Evolutionary conservation across 2,113 vertebrate genomes (phyloP).

Genomic region (Uropsilus gracilis): DNA sequence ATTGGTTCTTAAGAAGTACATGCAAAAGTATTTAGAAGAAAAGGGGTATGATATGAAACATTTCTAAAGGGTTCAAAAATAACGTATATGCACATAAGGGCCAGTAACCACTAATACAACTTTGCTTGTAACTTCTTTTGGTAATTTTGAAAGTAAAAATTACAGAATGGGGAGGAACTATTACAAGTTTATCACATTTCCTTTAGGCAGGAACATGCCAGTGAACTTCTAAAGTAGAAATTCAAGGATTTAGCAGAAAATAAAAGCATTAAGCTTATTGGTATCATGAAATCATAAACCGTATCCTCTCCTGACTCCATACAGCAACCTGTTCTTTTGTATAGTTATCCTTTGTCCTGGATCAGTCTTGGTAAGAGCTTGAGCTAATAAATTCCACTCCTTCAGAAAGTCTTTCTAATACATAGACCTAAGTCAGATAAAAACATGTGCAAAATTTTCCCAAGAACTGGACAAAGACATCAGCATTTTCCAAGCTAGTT

Average conservation of each 20-base stretch:
- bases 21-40: background rate
- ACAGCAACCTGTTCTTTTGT: slow-evolving; percentile 27
- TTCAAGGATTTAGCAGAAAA: slow-evolving; percentile 59
- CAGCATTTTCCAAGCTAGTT: slow-evolving; percentile 54
- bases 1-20: background rate
- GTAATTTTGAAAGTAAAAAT: background rate
- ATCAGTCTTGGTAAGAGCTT: slow-evolving; percentile 60
- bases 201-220: background rate
- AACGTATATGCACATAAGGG: background rate
- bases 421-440: slow-evolving; percentile 66
- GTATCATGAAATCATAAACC: slow-evolving; percentile 42
- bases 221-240: slow-evolving; percentile 55
- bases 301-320: background rate
- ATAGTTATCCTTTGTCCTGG: slow-evolving; percentile 53
- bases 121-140: background rate
- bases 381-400: slow-evolving; percentile 68
- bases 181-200: background rate
- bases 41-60: background rate
- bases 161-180: background rate
- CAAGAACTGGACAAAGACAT: slow-evolving; percentile 45
- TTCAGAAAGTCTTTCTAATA: slow-evolving; percentile 67
- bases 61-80: background rate
- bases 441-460: slow-evolving; percentile 63
- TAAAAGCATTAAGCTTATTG: slow-evolving; percentile 41
- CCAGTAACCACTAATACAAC: background rate